Evolutionary conservation across 2,797 vertebrate species (phyloP).

Genomic region (Hirundo rustica): DNA sequence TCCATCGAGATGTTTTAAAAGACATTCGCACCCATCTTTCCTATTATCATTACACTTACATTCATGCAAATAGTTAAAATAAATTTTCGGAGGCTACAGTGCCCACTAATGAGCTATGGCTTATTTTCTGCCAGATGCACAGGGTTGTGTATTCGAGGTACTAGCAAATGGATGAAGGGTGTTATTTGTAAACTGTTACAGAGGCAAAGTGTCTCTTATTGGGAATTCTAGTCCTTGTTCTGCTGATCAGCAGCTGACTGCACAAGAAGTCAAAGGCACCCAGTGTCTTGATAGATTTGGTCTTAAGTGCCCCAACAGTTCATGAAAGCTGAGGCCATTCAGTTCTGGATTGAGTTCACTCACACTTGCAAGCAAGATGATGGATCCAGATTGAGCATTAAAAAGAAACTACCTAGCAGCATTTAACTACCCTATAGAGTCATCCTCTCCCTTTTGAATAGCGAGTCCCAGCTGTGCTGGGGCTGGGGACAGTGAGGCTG

Average conservation of each 20-base stretch:
- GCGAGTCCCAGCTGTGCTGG: neutral
- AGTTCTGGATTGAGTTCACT: neutral
- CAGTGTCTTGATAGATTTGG: neutral
- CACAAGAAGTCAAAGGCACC: neutral
- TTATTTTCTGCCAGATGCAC: neutral
- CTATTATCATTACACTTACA: neutral
- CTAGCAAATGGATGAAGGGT: neutral
- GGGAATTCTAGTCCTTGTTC: neutral
- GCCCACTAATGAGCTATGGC: neutral
- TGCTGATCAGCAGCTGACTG: neutral
- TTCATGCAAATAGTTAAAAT: neutral
- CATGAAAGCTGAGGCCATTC: neutral
- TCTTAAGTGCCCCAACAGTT: neutral
- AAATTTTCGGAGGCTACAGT: neutral
- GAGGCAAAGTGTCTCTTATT: neutral
- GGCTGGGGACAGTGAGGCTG: neutral
- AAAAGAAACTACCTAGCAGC: neutral
- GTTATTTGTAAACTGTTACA: neutral
- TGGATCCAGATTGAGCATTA: neutral
- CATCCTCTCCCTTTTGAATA: neutral
- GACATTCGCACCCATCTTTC: neutral
- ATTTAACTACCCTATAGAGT: neutral
- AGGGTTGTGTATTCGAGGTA: neutral
- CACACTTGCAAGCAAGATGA: neutral
- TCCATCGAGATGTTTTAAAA: neutral